These are phyloP conservation scores for Phytoseiulus persimilis DNA, from an alignment of 2,888 invertebrate genomes.

Conservation along the genomic window DNA sequence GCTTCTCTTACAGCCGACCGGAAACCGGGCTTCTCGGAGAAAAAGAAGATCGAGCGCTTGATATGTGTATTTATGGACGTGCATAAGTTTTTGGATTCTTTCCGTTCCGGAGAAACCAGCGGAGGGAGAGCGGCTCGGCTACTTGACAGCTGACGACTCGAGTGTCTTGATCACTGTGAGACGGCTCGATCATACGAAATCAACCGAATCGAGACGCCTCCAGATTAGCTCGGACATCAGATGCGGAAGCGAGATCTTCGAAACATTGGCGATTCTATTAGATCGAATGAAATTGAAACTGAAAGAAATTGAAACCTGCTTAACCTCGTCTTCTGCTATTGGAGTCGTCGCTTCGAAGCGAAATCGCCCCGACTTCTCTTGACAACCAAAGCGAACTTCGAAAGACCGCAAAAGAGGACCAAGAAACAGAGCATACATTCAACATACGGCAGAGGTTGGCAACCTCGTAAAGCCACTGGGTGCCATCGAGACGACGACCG, in stretches of 20 bases:
- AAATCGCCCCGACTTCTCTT: not conserved
- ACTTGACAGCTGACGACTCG: not conserved
- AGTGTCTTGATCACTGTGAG: not conserved
- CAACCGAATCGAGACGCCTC: not conserved
- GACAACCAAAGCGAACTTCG: not conserved
- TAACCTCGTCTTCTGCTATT: not conserved
- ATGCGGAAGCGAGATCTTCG: not conserved
- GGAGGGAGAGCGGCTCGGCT: not conserved
- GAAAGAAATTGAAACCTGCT: not conserved
- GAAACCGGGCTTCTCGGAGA: not conserved
- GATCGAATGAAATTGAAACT: not conserved
- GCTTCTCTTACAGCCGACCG: not conserved
- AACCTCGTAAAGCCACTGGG: conserved; percentile 36
- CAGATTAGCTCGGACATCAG: not conserved
- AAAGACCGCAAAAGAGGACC: not conserved
- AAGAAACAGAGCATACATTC: not conserved
- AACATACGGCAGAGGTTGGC: conserved; percentile 17
- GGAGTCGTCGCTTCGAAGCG: not conserved
- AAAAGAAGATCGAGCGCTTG: not conserved
- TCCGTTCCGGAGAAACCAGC: not conserved
- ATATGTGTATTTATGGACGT: not conserved
- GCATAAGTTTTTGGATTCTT: not conserved
- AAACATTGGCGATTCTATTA: not conserved
- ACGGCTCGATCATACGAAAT: no score
- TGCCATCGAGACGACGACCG: conserved; percentile 25